These are phyloP conservation scores for Emydocephalus ijimae DNA, from an alignment of 2,113 vertebrate genomes.

Conservation along the genomic window DNA sequence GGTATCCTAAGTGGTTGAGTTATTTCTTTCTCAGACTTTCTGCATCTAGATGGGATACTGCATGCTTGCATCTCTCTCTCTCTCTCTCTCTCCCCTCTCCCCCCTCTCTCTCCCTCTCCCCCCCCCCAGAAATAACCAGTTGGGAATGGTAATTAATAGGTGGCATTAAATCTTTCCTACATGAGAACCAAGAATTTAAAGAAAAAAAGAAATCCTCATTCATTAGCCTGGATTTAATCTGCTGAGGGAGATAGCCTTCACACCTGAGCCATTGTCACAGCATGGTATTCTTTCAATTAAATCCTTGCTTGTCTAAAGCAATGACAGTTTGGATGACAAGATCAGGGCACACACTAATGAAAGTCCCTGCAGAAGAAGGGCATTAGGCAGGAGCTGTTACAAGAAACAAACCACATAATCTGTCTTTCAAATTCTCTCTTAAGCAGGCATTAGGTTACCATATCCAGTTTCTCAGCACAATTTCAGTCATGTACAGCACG, in stretches of 20 bases:
- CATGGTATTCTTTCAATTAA: conserved; percentile 73
- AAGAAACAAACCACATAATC: conserved; percentile 47
- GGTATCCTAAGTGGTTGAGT: conserved; percentile 34
- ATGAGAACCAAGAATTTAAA: conserved; percentile 42
- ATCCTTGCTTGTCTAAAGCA: conserved; percentile 66
- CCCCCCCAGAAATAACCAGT: conserved; percentile 9
- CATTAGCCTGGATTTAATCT: conserved; percentile 70
- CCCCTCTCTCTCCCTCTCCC: fast-evolving
- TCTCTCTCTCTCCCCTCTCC: too few species aligned
- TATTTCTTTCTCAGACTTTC: not conserved
- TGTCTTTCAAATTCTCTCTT: conserved; percentile 57
- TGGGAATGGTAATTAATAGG: conserved; percentile 65
- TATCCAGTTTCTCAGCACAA: not conserved
- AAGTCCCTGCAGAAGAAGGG: conserved; percentile 64
- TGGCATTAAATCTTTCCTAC: conserved; percentile 67
- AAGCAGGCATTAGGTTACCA: conserved; percentile 42
- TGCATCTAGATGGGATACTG: not conserved
- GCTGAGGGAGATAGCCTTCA: conserved; percentile 62
- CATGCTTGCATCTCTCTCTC: not conserved
- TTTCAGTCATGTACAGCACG: conserved; percentile 24
- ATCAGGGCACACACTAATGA: conserved; percentile 65
- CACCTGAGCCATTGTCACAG: conserved; percentile 69
- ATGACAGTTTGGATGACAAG: conserved; percentile 63
- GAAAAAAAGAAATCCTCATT: conserved; percentile 56
- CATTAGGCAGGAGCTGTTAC: conserved; percentile 46